Conservation (phyloP, 2,888 invertebrate species). For the Oegoconia quadripuncta region DNA sequence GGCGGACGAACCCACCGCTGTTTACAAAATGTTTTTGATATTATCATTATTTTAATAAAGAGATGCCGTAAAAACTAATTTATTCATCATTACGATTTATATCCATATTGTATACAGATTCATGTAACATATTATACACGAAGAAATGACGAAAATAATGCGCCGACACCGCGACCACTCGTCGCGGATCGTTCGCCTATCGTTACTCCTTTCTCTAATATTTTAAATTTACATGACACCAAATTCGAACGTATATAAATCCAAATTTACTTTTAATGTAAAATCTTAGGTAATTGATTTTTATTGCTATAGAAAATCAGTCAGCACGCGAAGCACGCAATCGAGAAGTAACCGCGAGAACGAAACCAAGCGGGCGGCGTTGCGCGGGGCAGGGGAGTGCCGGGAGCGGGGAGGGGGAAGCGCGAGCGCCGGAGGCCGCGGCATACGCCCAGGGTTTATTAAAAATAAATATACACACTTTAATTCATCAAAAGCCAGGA, state of each 20-base stretch:
- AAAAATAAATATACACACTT: too few relatives aligned
- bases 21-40: constrained; percentile 77
- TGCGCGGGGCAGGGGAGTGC: constrained; percentile 45
- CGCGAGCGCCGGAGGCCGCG: constrained; percentile 42
- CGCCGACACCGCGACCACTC: constrained; percentile 62
- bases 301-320: constrained; percentile 82
- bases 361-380: constrained; percentile 76
- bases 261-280: constrained; percentile 79
- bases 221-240: constrained; percentile 80
- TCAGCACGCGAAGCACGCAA: constrained; percentile 81
- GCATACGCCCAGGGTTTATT: too few relatives aligned
- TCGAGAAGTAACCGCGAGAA: constrained; percentile 80
- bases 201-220: constrained; percentile 76
- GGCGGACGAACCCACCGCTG: constrained; percentile 74
- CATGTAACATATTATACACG: constrained; percentile 83
- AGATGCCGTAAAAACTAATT: constrained; percentile 79
- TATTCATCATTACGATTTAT: constrained; percentile 77
- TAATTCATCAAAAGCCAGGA: constrained; percentile 6
- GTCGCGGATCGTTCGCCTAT: constrained; percentile 71
- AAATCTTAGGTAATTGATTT: constrained; percentile 81
- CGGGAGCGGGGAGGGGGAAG: constrained; percentile 36
- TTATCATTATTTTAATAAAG: constrained; percentile 78
- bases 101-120: constrained; percentile 81
- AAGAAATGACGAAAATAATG: constrained; percentile 78
- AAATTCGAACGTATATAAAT: constrained; percentile 80